Evolutionary conservation across 2,797 vertebrate species (phyloP).

Genomic region (Mycteria americana): DNA sequence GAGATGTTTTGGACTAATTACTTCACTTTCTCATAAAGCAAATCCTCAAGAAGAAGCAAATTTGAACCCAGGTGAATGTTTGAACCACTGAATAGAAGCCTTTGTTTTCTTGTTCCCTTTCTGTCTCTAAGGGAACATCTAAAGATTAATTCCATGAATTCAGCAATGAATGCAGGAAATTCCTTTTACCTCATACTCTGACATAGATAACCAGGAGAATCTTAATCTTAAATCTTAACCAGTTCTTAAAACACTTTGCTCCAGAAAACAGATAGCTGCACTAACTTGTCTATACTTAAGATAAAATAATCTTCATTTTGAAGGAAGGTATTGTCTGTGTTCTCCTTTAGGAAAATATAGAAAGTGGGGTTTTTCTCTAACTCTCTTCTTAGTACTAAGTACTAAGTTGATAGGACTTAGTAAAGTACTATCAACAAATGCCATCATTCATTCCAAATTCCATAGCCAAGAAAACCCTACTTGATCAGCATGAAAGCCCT

Average conservation of each 20-base stretch:
- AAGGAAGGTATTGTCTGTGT: neutral
- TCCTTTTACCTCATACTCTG: neutral
- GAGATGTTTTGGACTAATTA: neutral
- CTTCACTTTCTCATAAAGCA: neutral
- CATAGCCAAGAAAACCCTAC: neutral
- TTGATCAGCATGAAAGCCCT: neutral
- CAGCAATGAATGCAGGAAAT: neutral
- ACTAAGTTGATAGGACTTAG: neutral
- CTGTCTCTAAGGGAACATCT: neutral
- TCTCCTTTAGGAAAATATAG: neutral
- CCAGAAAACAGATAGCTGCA: neutral
- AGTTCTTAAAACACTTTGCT: neutral
- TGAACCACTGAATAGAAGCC: neutral
- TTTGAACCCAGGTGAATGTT: neutral
- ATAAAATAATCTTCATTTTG: neutral
- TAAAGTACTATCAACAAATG: neutral
- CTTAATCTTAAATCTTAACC: neutral
- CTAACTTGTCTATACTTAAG: neutral
- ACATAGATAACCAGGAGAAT: neutral
- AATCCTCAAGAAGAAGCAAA: neutral
- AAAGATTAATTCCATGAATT: neutral
- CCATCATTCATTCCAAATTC: neutral
- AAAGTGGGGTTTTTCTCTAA: neutral
- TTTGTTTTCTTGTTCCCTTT: neutral
- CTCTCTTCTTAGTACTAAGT: neutral